Evolutionary conservation across 2,888 invertebrate genomes (phyloP).

Genomic region (Pammene aurita): DNA sequence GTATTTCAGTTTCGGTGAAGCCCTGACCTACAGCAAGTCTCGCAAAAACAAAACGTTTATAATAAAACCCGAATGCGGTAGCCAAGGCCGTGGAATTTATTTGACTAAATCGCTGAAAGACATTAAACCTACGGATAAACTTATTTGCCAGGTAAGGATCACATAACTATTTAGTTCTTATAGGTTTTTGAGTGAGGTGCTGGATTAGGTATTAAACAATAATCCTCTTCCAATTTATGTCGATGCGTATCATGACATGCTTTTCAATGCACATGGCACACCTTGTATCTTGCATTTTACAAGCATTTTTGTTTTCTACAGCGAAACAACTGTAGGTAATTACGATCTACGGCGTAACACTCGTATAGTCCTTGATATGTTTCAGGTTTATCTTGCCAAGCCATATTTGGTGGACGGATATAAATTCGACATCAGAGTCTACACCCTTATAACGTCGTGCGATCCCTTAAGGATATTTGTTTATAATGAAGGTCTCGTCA

Average conservation of each 20-base stretch:
- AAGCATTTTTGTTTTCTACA: too few relatives aligned
- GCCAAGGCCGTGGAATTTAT: conserved; percentile 95
- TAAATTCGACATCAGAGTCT: conserved; percentile 96
- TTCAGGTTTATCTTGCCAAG: conserved; percentile 81
- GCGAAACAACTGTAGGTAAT: not conserved
- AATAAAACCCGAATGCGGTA: conserved; percentile 95
- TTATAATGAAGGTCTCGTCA: conserved; percentile 94
- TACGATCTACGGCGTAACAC: not conserved
- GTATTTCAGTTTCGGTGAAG: conserved; percentile 86
- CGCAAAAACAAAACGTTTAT: conserved; percentile 91
- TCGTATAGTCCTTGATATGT: conserved; percentile 38
- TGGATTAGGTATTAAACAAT: too few relatives aligned
- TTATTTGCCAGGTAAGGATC: conserved; percentile 90
- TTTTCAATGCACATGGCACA: too few relatives aligned
- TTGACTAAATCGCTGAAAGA: conserved; percentile 91
- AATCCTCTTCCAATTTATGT: too few relatives aligned
- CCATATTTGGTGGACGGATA: conserved; percentile 95
- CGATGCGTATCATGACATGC: too few relatives aligned
- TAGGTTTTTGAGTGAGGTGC: not conserved
- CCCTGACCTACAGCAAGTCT: conserved; percentile 86
- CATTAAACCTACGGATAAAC: conserved; percentile 90
- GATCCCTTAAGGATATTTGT: conserved; percentile 95
- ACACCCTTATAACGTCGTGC: conserved; percentile 94
- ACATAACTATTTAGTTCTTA: not conserved
- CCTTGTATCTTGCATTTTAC: too few relatives aligned